Evolutionary conservation across 35 echinoderm and acorn worm genomes (phyloP), one percentile per base, ranked within the genome.

Genomic region (Apostichopus parvimensis): DNA sequence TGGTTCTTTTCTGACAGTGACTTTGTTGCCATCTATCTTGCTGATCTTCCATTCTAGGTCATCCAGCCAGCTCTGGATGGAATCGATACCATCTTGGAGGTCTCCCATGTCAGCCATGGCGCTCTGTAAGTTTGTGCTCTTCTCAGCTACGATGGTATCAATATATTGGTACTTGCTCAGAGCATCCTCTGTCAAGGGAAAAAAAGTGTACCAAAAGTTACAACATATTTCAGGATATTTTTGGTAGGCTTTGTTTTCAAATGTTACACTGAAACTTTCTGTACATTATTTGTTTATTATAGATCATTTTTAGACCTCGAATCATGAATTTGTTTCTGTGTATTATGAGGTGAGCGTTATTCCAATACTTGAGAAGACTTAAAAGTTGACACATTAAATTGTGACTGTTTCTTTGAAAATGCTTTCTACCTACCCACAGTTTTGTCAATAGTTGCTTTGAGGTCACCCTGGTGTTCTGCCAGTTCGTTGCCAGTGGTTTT

Each of bases 61-160:
- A 89, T 99, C 97, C 77, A 99, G 71, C 97, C 97, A 99, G 26
- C 54, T 83, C 56, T 92, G 95, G 20, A 87, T 93, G 26, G 88
- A 62, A 54, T 99, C 97, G 55, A 99, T 64, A 10, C 91, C 92
- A 57, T 96, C 97, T 22, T 96, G 86, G 1, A 96, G 66, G 64
- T 93, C 95, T 18, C 93, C 92, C 93, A 95, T 94, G 78, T 99
- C 97, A 23, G 92, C 88, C 82, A 99, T 86, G 68, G 97, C 95
- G 9, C 52, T 87, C 57, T 99, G 97, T 45, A 99, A 91, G 28
- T 94, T 82, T 1, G 80, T 78, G 87, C 82, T 91, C 23, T 93
- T 88, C 0, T 91, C 92, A 56, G 91, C 82, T 24, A 95, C 80
- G 71, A 83, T 94, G 65, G 87, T 90, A 52, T 93, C 92, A 24